Conservation (phyloP, 1,140 invertebrate species). For the Hylaeus volcanicus region DNA sequence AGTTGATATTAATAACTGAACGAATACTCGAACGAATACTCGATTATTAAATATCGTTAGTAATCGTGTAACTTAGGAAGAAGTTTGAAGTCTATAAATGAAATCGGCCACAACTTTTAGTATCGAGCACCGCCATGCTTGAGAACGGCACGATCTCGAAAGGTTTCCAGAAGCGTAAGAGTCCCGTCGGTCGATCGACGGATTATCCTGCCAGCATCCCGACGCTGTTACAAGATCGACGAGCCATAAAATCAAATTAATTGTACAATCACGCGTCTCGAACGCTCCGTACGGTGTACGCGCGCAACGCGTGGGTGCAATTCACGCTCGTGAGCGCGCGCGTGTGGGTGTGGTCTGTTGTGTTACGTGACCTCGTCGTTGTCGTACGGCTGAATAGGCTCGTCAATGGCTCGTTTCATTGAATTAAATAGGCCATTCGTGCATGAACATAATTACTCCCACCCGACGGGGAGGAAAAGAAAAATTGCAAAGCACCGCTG, state of each 20-base stretch:
- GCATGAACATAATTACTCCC: constrained; percentile 59
- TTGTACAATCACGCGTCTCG: constrained; percentile 35
- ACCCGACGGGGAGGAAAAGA: background rate
- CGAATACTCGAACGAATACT: no score
- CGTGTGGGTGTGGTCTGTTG: constrained; percentile 68
- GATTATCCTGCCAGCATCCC: constrained; percentile 8
- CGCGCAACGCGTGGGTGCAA: constrained; percentile 33
- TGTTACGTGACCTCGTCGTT: constrained; percentile 69
- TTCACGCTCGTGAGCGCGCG: constrained; percentile 38
- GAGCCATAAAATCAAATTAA: constrained; percentile 49
- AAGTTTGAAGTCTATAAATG: no score
- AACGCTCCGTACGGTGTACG: background rate
- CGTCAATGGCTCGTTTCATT: constrained; percentile 74
- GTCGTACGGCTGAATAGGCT: constrained; percentile 67
- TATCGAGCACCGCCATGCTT: background rate
- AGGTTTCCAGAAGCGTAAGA: background rate
- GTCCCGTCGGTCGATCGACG: background rate
- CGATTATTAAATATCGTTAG: no score
- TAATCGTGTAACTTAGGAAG: no score
- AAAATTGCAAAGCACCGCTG: background rate
- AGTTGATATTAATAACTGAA: no score
- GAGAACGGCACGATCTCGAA: background rate
- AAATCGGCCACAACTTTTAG: no score
- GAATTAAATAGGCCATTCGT: constrained; percentile 72
- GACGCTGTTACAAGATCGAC: constrained; percentile 3